Evolutionary conservation across 2,888 invertebrate species (phyloP).

Genomic region (Noctuana brunneofusca): DNA sequence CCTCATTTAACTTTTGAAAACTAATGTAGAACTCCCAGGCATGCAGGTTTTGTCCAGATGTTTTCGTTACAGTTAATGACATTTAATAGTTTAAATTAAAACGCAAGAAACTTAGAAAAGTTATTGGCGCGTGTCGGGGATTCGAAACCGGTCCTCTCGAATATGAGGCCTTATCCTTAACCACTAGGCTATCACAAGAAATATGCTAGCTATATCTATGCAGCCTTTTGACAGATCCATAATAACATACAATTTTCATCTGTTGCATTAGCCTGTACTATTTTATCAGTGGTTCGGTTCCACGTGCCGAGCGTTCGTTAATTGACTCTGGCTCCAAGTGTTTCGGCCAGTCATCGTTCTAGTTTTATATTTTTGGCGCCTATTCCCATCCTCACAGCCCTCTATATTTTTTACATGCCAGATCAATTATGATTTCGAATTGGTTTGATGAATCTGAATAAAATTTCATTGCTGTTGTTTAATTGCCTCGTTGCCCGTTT

Average conservation of each 20-base stretch:
- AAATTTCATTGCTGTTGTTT: conserved; percentile 80
- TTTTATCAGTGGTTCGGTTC: conserved; percentile 57
- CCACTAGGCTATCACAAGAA: no score
- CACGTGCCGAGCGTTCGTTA: conserved; percentile 70
- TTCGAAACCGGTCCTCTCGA: no score
- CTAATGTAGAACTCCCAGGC: no score
- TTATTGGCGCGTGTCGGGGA: no score
- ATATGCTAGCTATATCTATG: neutral
- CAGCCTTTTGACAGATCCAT: neutral
- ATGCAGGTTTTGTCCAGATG: no score
- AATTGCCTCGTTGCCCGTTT: conserved; percentile 77
- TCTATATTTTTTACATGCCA: conserved; percentile 78
- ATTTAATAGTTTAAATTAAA: no score
- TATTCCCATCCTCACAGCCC: conserved; percentile 77
- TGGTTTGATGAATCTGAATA: conserved; percentile 82
- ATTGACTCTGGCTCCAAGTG: conserved; percentile 76
- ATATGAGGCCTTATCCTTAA: no score
- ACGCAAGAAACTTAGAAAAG: no score
- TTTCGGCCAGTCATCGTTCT: conserved; percentile 79
- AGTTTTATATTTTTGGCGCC: conserved; percentile 81
- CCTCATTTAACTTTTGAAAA: no score
- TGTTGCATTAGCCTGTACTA: conserved; percentile 47
- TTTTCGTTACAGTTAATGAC: no score
- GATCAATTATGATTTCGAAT: conserved; percentile 82
- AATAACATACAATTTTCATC: conserved; percentile 35